Conservation (phyloP, 2,888 invertebrate species). For the Eledone cirrhosa region DNA sequence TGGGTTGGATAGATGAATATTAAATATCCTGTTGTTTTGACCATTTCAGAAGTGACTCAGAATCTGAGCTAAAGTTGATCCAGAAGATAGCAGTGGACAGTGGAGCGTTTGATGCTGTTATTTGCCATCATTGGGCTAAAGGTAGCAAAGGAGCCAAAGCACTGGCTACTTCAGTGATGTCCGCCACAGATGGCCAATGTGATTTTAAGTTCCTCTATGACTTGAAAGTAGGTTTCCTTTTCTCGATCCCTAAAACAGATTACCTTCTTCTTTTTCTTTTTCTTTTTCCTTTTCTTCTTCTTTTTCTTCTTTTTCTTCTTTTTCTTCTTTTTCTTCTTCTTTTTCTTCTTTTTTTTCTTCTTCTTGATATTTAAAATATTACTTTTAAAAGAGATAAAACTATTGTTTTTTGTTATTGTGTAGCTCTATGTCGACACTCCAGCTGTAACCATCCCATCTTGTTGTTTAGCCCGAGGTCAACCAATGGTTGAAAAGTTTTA, state of each 20-base stretch:
- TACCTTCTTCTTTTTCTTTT: slow-evolving; percentile 36
- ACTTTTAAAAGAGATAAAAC: too few species aligned
- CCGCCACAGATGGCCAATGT: slow-evolving; percentile 75
- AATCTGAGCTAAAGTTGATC: slow-evolving; percentile 83
- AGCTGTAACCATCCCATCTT: too few species aligned
- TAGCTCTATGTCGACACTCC: too few species aligned
- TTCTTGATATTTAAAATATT: too few species aligned
- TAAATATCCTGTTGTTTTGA: too few species aligned
- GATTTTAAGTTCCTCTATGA: slow-evolving; percentile 70
- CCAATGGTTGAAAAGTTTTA: too few species aligned
- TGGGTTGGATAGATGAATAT: too few species aligned
- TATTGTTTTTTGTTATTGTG: too few species aligned
- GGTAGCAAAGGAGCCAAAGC: slow-evolving; percentile 89
- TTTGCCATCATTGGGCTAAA: slow-evolving; percentile 86
- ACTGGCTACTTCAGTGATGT: slow-evolving; percentile 86
- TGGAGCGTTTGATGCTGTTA: slow-evolving; percentile 88
- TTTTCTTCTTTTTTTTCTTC: slow-evolving; percentile 26
- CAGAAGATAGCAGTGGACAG: slow-evolving; percentile 76
- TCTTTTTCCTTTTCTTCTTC: slow-evolving; percentile 36
- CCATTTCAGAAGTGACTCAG: slow-evolving; percentile 80
- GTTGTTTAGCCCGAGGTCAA: too few species aligned
- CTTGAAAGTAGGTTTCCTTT: slow-evolving; percentile 56
- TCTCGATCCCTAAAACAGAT: not conserved
- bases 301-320: too few species aligned
- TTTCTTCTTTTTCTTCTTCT: slow-evolving; percentile 40